phyloP scores from a whole-genome alignment of 2,888 invertebrate species.

The Drosophila tanythrix region DNA sequence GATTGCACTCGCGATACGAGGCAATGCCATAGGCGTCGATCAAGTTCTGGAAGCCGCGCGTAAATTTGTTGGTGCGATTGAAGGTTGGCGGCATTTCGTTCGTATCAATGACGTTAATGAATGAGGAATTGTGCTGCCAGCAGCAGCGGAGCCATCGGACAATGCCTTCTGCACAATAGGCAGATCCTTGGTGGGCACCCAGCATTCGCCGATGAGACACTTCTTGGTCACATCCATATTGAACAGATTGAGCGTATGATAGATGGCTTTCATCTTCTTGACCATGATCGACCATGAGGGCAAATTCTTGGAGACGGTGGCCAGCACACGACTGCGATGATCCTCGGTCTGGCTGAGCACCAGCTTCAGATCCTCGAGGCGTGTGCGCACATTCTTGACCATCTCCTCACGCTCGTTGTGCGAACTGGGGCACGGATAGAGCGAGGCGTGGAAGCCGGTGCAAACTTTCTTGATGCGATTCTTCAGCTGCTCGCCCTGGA shows the following conservation, averaged over 20 bases:
- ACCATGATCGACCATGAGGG: slow-evolving; percentile 95
- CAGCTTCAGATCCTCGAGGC: slow-evolving; percentile 92
- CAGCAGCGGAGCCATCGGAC: slow-evolving; percentile 93
- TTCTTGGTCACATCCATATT: slow-evolving; percentile 96
- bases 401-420: slow-evolving; percentile 92
- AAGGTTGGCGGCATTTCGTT: slow-evolving; percentile 95
- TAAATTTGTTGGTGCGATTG: slow-evolving; percentile 96
- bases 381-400: slow-evolving; percentile 93
- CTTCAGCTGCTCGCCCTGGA: slow-evolving; percentile 95
- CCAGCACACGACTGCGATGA: slow-evolving; percentile 92
- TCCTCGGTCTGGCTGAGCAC: slow-evolving; percentile 94
- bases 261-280: slow-evolving; percentile 96
- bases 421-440: slow-evolving; percentile 95
- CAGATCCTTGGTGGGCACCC: slow-evolving; percentile 92
- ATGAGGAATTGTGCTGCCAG: slow-evolving; percentile 96
- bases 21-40: slow-evolving; percentile 98
- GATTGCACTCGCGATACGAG: slow-evolving; percentile 96
- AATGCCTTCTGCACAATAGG: slow-evolving; percentile 92
- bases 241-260: slow-evolving; percentile 96
- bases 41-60: slow-evolving; percentile 95
- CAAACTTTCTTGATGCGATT: slow-evolving; percentile 94
- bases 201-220: slow-evolving; percentile 95
- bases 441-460: slow-evolving; percentile 93
- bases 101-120: slow-evolving; percentile 95
- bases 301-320: slow-evolving; percentile 93